phyloP scores from a whole-genome alignment of 1,140 invertebrate genomes.

The Drosophila pachea region DNA sequence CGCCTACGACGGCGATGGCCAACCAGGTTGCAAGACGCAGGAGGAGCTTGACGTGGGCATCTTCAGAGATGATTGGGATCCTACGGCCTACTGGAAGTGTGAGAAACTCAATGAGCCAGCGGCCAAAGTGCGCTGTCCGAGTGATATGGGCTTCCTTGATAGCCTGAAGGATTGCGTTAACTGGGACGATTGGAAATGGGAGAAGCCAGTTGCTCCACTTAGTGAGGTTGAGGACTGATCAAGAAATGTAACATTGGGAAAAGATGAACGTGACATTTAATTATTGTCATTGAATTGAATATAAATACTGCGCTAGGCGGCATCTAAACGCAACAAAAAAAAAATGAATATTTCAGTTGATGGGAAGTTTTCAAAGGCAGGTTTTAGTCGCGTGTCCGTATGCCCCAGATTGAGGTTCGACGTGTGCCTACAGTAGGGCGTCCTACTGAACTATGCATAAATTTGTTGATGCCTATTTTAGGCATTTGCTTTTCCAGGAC shows the following conservation, averaged over 20 bases:
- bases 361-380: not conserved
- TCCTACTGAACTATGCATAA: conserved; percentile 86
- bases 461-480: conserved; percentile 80
- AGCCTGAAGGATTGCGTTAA: conserved; percentile 57
- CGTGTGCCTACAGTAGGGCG: conserved; percentile 91
- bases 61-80: conserved; percentile 63
- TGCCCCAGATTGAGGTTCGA: conserved; percentile 92
- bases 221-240: conserved; percentile 55
- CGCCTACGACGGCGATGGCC: conserved; percentile 53
- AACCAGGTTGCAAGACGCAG: conserved; percentile 59
- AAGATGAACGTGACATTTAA: conserved; percentile 37
- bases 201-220: conserved; percentile 44
- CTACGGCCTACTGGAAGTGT: conserved; percentile 65
- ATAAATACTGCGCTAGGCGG: conserved; percentile 40
- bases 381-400: conserved; percentile 87
- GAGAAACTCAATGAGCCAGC: conserved; percentile 48
- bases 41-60: conserved; percentile 50
- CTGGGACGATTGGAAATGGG: conserved; percentile 68
- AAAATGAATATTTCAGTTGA: conserved; percentile 9
- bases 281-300: conserved; percentile 55
- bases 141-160: conserved; percentile 55
- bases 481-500: conserved; percentile 80
- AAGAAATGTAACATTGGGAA: conserved; percentile 2
- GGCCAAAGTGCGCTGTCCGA: conserved; percentile 41
- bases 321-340: conserved; percentile 32